Base-by-base conservation (phyloP, 2,888 invertebrate genomes). In the Dicranocentrus wangi region DNA sequence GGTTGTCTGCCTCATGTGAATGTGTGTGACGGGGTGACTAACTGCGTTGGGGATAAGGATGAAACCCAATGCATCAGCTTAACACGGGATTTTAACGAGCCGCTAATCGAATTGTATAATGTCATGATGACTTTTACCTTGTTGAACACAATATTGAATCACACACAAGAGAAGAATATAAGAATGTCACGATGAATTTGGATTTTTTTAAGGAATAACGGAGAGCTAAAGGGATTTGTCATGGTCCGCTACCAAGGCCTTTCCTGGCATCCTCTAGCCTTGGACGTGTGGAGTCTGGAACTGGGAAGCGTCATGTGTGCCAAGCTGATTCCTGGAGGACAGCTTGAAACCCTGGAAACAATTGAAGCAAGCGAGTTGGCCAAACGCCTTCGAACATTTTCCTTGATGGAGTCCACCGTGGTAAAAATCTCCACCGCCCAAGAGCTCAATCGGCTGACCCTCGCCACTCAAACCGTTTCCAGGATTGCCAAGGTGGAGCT, bases 191-290 rank as follows among this genome's bases (percentile, higher is more conserved):
- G n/a, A n/a, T n/a, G n/a, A n/a, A n/a, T 39, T 39, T 39, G 7
- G 7, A 8, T 13, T 13, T 13, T 39, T 47, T 17, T 7, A 42
- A 75, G 66, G 10, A 28, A 2, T 15, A 60, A 27, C 1, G 60
- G 39, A 2, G 61, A 69, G 51, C 17, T 72, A 2, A 72, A 79
- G 28, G 79, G 79, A 5, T 79, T 60, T 28, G 66, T 72, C 7
- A 63, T 79, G 3, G 53, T 42, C 17, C 42, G 68, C 0, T 21
- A 3, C 1, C 1, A 79, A 25, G 66, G 60, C 2, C 2, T n/a
- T 1, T 23, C 65, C 17, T 79, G 71, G 71, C 32, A 47, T 27
- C 72, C 72, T 1, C 58, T 71, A 1, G 47, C 27, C 0, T 17
- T 65, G 1, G 43, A 47, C 0, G 43, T 55, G 0, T 79, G 79